Conservation (phyloP, 2,888 invertebrate genomes). For the Microplitis manilae region DNA sequence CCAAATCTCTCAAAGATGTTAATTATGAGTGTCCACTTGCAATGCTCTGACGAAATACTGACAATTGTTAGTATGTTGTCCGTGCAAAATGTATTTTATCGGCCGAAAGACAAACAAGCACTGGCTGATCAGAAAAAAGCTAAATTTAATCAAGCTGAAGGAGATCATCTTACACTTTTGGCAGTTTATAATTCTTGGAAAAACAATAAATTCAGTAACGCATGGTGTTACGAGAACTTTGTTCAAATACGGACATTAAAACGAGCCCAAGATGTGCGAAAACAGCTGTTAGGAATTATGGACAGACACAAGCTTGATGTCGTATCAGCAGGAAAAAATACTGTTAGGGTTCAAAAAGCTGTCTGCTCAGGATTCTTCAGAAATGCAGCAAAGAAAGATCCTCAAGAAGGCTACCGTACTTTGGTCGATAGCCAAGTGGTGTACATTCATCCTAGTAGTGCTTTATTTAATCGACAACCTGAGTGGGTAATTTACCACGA, state of each 20-base stretch:
- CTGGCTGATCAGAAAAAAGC: slow-evolving; percentile 99
- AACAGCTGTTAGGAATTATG: slow-evolving; percentile 98
- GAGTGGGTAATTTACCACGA: slow-evolving; percentile 99
- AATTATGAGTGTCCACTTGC: slow-evolving; percentile 98
- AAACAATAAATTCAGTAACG: slow-evolving; percentile 98
- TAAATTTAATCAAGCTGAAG: slow-evolving; percentile 98
- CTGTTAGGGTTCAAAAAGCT: slow-evolving; percentile 96
- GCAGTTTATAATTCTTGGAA: slow-evolving; percentile 99
- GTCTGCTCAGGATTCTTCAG: slow-evolving; percentile 99
- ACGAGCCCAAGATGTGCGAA: slow-evolving; percentile 97
- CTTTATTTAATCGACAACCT: slow-evolving; percentile 97
- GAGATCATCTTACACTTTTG: slow-evolving; percentile 96
- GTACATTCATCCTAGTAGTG: slow-evolving; percentile 98
- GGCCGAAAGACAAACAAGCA: slow-evolving; percentile 95
- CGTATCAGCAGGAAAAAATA: slow-evolving; percentile 96
- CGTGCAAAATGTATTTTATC: slow-evolving; percentile 98
- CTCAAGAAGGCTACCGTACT: slow-evolving; percentile 97
- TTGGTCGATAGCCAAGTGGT: slow-evolving; percentile 98
- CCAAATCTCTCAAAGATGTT: slow-evolving; percentile 98
- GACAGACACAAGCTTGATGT: slow-evolving; percentile 97
- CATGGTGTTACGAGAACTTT: slow-evolving; percentile 99
- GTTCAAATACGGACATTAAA: slow-evolving; percentile 97
- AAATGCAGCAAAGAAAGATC: slow-evolving; percentile 99
- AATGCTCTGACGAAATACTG: slow-evolving; percentile 97
- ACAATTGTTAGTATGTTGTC: slow-evolving; percentile 99